Evolutionary conservation across 37 sponge, comb jelly and placozoan genomes (phyloP).

Genomic region (Tethya wilhelma): DNA sequence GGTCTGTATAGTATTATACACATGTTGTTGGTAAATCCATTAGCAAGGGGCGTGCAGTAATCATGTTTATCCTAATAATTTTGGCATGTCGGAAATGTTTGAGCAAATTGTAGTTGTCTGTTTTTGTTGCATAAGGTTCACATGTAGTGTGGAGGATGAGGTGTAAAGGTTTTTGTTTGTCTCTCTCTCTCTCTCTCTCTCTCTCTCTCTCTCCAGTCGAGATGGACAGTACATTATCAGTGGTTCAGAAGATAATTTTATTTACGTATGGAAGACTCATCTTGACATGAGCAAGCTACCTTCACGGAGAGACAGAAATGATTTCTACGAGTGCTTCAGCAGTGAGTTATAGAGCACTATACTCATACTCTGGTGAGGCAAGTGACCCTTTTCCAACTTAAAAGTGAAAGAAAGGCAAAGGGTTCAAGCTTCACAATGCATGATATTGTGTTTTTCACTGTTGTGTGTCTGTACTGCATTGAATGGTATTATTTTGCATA

Average conservation of each 20-base stretch:
- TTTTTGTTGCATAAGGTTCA: background rate
- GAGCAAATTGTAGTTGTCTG: background rate
- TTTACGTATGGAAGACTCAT: slow-evolving; percentile 91
- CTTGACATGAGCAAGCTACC: slow-evolving; percentile 75
- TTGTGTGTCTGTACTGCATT: background rate
- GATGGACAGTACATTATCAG: slow-evolving; percentile 88
- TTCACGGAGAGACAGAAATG: slow-evolving; percentile 90
- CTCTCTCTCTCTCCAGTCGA: slow-evolving; percentile 44
- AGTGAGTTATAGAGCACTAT: slow-evolving; percentile 37
- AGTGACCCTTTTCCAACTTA: too few relatives aligned
- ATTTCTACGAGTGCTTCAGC: slow-evolving; percentile 85
- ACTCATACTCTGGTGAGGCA: background rate
- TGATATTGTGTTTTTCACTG: too few relatives aligned
- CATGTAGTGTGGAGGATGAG: too few relatives aligned
- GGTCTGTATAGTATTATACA: too few relatives aligned
- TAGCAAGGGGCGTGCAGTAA: background rate
- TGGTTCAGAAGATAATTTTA: slow-evolving; percentile 91
- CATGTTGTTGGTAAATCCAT: too few relatives aligned
- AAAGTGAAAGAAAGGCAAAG: too few relatives aligned
- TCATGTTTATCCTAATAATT: too few relatives aligned
- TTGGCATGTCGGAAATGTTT: too few relatives aligned
- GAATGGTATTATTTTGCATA: background rate
- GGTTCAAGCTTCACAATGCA: too few relatives aligned
- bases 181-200: background rate
- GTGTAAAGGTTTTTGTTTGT: background rate